Evolutionary conservation across 1,140 invertebrate species (phyloP).

Genomic region (Papilio dardanus): DNA sequence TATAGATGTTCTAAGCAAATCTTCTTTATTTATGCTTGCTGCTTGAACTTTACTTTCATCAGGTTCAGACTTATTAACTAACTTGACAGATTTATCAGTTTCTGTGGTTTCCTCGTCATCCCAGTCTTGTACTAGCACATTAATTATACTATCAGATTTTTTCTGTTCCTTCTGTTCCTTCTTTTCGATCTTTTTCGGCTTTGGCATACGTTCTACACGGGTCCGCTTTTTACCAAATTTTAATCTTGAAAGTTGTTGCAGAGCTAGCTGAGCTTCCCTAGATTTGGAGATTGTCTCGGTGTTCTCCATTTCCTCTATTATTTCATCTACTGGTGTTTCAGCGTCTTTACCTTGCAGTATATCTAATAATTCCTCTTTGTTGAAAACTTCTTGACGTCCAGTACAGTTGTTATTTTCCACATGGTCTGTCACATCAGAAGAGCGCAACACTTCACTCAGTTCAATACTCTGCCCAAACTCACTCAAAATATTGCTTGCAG

Average conservation of each 20-base stretch:
- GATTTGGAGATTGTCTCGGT: slow-evolving; percentile 38
- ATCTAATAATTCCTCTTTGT: slow-evolving; percentile 75
- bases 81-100: slow-evolving; percentile 45
- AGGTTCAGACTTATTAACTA: slow-evolving; percentile 45
- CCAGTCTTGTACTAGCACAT: slow-evolving; percentile 74
- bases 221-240: slow-evolving; percentile 43
- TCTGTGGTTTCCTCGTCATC: slow-evolving; percentile 70
- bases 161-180: slow-evolving; percentile 44
- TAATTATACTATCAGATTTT: slow-evolving; percentile 66
- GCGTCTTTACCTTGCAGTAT: slow-evolving; percentile 76
- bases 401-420: slow-evolving; percentile 69
- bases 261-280: slow-evolving; percentile 60
- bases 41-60: slow-evolving; percentile 44
- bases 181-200: slow-evolving; percentile 41
- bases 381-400: slow-evolving; percentile 69
- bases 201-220: slow-evolving; percentile 26
- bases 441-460: slow-evolving; percentile 68
- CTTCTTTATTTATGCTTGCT: slow-evolving; percentile 44
- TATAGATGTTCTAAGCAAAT: slow-evolving; percentile 49
- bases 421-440: slow-evolving; percentile 59
- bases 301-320: slow-evolving; percentile 28
- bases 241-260: slow-evolving; percentile 61
- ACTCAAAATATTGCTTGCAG: slow-evolving; percentile 62
- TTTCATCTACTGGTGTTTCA: slow-evolving; percentile 42
- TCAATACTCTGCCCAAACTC: slow-evolving; percentile 70